Base-by-base conservation (phyloP, 2,888 invertebrate species). In the Hofmannophila pseudospretella region DNA sequence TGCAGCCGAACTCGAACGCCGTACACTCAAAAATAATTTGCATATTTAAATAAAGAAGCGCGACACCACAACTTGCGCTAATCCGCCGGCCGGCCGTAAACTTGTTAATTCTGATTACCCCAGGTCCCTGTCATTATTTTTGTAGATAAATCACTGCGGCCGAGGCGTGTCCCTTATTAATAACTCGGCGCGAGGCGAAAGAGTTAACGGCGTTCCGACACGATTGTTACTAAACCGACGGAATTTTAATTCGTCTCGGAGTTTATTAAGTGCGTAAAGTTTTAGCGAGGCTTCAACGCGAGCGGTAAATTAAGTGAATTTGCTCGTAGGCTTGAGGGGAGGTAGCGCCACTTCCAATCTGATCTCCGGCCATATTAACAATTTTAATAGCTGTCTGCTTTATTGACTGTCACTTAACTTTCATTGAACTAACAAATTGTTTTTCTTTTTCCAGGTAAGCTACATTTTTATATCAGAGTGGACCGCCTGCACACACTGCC, bases 231-330 rank as follows among this genome's bases (percentile, higher is more conserved):
- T 74, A 75, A 80, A 74, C 82, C 75, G 69, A 69, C 67, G 79
- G 81, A 81, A 82, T 84, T 85, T 85, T 84, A 85, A 85, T 82
- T 81, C 75, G 70, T 66, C 74, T 66, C 62, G 51, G 74, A 78
- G 79, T 85, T 84, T 79, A 82, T 85, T 82, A 85, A 82, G 82
- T 81, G 82, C 79, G 82, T 82, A 80, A 84, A 84, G 78, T 85
- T 85, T 80, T 66, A 74, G 72, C 69, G 65, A 63, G 61, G 67
- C 58, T 59, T 61, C 65, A 63, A 60, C 66, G 65, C 62, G 67
- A 66, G 67, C 68, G 69, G 69, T 68, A 71, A 78, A 81, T 79
- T 81, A 79, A 81, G 76, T 76, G 71, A 80, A 80, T 80, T 80
- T 70, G 58, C 67, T 75, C 61, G 60, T 62, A 65, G 65, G 62